phyloP scores from a whole-genome alignment of 2,797 vertebrate genomes.

The Columba guinea region DNA sequence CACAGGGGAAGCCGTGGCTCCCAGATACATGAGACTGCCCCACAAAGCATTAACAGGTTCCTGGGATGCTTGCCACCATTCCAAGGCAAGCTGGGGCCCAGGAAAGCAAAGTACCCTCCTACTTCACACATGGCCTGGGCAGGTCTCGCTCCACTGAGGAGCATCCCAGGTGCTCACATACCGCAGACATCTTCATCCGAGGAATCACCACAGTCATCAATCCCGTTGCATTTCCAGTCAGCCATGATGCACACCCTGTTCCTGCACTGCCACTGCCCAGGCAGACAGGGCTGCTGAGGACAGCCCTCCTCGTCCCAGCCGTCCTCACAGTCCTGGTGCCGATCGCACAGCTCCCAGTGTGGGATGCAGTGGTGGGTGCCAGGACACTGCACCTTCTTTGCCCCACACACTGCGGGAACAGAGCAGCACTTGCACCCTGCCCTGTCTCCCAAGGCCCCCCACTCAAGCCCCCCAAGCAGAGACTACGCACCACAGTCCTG shows the following conservation, averaged over 20 bases:
- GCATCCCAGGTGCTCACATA: conserved; percentile 43
- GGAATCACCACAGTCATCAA: conserved; percentile 84
- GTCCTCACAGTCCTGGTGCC: conserved; percentile 79
- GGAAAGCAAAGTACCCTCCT: background rate
- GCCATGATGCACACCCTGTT: conserved; percentile 82
- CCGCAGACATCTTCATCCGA: conserved; percentile 87
- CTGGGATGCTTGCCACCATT: background rate
- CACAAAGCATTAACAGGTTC: background rate
- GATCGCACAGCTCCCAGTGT: conserved; percentile 79
- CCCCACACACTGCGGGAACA: conserved; percentile 68
- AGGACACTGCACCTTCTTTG: conserved; percentile 78
- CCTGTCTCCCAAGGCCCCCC: too few species aligned
- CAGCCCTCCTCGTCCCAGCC: conserved; percentile 84
- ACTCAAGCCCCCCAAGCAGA: accelerated
- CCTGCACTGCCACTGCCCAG: conserved; percentile 85
- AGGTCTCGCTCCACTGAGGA: background rate
- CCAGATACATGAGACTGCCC: background rate
- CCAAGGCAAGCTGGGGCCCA: background rate
- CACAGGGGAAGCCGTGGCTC: background rate
- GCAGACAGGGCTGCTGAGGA: conserved; percentile 74
- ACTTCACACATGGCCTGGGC: background rate
- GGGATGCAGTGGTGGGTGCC: conserved; percentile 79
- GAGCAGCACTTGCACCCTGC: background rate
- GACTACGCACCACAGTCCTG: conserved; percentile 78
- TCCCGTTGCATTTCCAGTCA: conserved; percentile 80